Conservation (phyloP, 2,888 invertebrate genomes). For the Cryptus viduatorius region DNA sequence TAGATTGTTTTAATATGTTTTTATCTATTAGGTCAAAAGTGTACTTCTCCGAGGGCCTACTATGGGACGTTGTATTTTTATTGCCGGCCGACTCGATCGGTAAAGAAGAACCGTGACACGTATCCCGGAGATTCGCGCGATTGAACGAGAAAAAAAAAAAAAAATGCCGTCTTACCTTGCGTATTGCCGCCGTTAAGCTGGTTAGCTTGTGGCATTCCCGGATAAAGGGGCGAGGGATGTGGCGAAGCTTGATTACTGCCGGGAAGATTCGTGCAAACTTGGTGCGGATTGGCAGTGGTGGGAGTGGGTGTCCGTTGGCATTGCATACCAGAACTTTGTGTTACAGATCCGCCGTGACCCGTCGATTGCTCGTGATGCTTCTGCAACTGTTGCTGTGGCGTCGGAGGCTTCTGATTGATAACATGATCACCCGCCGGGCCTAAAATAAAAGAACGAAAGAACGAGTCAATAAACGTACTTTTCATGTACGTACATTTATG, state of each 20-base stretch:
- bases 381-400: conserved; percentile 83
- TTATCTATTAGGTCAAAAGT: too few species aligned
- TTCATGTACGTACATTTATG: too few species aligned
- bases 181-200: conserved; percentile 82
- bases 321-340: conserved; percentile 69
- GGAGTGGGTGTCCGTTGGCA: conserved; percentile 76
- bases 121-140: background rate
- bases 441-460: conserved; percentile 66
- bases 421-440: conserved; percentile 76
- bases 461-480: background rate
- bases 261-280: conserved; percentile 77
- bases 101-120: conserved; percentile 1
- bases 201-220: conserved; percentile 80
- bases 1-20: too few species aligned
- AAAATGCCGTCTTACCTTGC: conserved; percentile 78
- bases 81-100: conserved; percentile 26
- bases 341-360: conserved; percentile 47
- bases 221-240: conserved; percentile 82
- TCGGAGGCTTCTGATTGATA: conserved; percentile 84
- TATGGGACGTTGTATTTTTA: background rate
- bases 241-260: conserved; percentile 82
- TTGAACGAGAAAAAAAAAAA: conserved; percentile 2
- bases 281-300: conserved; percentile 80
- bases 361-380: conserved; percentile 86
- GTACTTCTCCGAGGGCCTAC: background rate